Conservation (phyloP, 2,113 vertebrate species). For the Gymnogyps californianus region DNA sequence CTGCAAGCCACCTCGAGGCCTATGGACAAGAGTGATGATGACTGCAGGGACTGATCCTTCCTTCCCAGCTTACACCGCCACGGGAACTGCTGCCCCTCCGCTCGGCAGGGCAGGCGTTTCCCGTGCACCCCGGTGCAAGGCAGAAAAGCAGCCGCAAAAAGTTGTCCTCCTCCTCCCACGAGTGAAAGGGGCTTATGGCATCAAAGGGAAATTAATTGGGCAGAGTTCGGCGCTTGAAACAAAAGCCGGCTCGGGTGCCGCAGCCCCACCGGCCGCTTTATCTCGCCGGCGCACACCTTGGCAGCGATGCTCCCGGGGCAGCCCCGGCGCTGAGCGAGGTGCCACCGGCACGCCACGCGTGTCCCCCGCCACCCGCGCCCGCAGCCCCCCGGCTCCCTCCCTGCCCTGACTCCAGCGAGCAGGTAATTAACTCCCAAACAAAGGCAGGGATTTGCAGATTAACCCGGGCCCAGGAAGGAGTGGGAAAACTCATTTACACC, state of each 20-base stretch:
- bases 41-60: neutral
- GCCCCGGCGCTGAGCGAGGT: neutral
- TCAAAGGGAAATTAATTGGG: constrained; percentile 64
- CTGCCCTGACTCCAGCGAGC: too few species aligned
- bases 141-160: neutral
- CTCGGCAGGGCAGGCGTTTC: neutral
- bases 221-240: neutral
- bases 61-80: neutral
- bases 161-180: neutral
- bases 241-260: neutral
- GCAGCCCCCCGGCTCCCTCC: constrained; percentile 5
- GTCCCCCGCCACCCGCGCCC: neutral
- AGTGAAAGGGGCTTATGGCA: neutral
- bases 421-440: constrained; percentile 78
- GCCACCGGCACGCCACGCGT: neutral
- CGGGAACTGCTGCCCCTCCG: too few species aligned
- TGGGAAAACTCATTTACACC: constrained; percentile 75
- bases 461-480: constrained; percentile 53
- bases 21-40: neutral
- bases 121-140: rapidly evolving
- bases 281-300: neutral
- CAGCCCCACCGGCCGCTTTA: neutral
- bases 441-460: constrained; percentile 78
- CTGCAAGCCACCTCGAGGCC: neutral
- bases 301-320: neutral